Evolutionary conservation across 2,113 vertebrate genomes (phyloP).

Genomic region (Ascaphus truei): DNA sequence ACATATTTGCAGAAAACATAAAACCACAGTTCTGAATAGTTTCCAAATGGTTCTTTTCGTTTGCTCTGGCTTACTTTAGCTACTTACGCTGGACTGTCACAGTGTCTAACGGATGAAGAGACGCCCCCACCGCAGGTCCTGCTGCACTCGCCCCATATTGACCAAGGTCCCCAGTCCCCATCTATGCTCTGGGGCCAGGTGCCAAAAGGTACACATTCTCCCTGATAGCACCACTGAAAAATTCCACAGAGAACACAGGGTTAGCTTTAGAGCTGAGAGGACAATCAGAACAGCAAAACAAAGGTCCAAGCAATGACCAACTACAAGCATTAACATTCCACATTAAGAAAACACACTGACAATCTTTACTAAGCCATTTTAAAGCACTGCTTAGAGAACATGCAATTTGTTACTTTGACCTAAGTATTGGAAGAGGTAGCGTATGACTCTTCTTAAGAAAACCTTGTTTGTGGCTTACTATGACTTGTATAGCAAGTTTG

Average conservation of each 20-base stretch:
- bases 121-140: constrained; percentile 96
- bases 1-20: constrained; percentile 66
- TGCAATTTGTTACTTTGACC: constrained; percentile 53
- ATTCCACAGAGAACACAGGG: constrained; percentile 55
- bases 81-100: constrained; percentile 99
- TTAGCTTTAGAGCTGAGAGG: constrained; percentile 57
- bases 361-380: constrained; percentile 46
- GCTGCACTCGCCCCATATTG: constrained; percentile 95
- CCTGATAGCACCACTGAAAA: constrained; percentile 95
- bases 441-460: too few species aligned
- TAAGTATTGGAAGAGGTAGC: too few species aligned
- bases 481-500: too few species aligned
- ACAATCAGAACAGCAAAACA: constrained; percentile 53
- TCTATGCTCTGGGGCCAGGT: constrained; percentile 91
- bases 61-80: constrained; percentile 97
- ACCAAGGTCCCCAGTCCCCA: constrained; percentile 92
- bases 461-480: too few species aligned
- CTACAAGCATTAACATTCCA: constrained; percentile 57
- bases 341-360: constrained; percentile 50
- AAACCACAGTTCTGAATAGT: constrained; percentile 48
- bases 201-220: constrained; percentile 90
- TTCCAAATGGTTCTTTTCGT: constrained; percentile 73
- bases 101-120: constrained; percentile 95
- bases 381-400: constrained; percentile 44
- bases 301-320: constrained; percentile 54